Evolutionary conservation across 2,888 invertebrate genomes (phyloP).

Genomic region (Ptilodon capucinus): DNA sequence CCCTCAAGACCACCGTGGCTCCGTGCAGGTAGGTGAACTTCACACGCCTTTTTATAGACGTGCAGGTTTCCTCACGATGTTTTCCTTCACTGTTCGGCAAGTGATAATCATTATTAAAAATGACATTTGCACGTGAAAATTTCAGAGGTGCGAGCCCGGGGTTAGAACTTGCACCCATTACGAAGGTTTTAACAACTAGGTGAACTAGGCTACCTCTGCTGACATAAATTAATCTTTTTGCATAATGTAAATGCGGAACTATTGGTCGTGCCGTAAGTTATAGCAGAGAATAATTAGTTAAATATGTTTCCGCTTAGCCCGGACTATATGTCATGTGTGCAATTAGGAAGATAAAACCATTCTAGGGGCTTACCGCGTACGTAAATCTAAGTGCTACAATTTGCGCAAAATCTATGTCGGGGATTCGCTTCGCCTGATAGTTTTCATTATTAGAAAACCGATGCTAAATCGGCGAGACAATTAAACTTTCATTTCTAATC

Average conservation of each 20-base stretch:
- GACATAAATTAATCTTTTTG: background rate
- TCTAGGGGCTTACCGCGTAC: slow-evolving; percentile 26
- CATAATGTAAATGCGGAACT: background rate
- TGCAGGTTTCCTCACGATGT: no score
- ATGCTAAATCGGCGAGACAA: slow-evolving; percentile 9
- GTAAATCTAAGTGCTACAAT: slow-evolving; percentile 28
- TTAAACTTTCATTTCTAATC: slow-evolving; percentile 17
- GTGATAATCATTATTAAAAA: no score
- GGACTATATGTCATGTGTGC: slow-evolving; percentile 32
- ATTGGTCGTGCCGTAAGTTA: background rate
- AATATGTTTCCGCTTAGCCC: slow-evolving; percentile 30
- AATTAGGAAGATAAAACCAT: slow-evolving; percentile 36
- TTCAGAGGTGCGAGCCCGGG: no score
- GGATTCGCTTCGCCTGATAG: slow-evolving; percentile 16
- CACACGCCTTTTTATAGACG: no score
- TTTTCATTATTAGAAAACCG: slow-evolving; percentile 16
- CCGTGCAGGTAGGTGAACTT: no score
- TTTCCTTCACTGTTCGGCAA: no score
- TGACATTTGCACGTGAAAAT: no score
- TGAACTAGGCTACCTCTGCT: no score
- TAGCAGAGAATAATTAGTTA: slow-evolving; percentile 29
- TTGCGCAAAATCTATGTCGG: slow-evolving; percentile 17
- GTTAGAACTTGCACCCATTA: no score
- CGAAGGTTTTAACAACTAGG: no score
- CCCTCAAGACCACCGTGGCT: no score